phyloP scores from a whole-genome alignment of 30 jellyfish, hydroid and myxozoan species.

The Pelagia noctiluca region DNA sequence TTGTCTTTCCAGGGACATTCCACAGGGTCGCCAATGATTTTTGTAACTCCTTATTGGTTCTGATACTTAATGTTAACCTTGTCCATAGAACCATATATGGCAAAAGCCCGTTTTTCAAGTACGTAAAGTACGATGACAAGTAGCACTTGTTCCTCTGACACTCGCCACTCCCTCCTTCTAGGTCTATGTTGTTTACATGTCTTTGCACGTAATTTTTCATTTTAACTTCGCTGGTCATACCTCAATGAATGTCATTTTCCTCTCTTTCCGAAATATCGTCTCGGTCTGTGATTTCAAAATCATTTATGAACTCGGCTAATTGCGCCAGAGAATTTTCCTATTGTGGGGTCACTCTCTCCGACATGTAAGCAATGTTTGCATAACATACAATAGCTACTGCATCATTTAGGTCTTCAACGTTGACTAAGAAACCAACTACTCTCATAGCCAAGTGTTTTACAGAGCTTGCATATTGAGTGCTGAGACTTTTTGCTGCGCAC shows the following conservation, averaged over 20 bases:
- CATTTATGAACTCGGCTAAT: not conserved
- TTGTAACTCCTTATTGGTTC: not conserved
- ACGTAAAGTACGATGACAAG: not conserved
- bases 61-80: not conserved
- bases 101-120: not conserved
- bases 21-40: not conserved
- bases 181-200: not conserved
- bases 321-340: not conserved
- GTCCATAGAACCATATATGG: not conserved
- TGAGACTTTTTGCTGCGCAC: not conserved
- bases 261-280: not conserved
- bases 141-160: not conserved
- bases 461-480: not conserved
- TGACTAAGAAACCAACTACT: not conserved
- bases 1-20: not conserved
- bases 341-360: not conserved
- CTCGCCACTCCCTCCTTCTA: not conserved
- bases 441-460: conserved; percentile 30
- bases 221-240: not conserved
- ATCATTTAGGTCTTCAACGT: not conserved
- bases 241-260: not conserved
- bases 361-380: not conserved
- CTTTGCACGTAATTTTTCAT: not conserved
- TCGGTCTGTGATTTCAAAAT: not conserved
- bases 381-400: not conserved